Percentiles rank a stretch among this genome's conserved stretches.
Conservation (phyloP, 2,888 invertebrate species). For the Hydriomena furcata region DNA sequence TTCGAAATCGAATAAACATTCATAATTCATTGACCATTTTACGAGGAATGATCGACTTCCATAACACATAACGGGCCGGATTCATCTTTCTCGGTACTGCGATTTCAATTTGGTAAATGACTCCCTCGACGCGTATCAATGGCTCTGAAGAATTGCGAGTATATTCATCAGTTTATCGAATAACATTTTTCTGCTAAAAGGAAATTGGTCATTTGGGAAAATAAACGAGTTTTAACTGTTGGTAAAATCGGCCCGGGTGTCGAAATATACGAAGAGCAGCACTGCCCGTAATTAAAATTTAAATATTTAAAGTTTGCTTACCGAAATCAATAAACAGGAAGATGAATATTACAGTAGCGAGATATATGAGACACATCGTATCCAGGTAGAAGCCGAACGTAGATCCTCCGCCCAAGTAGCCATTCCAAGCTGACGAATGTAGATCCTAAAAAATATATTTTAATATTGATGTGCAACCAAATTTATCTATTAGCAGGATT, state of each 20-base stretch:
- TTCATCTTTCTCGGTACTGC: constrained; percentile 7
- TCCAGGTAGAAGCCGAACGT: constrained; percentile 87
- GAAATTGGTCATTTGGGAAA: constrained; percentile 6
- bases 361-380: constrained; percentile 85
- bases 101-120: constrained; percentile 9
- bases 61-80: background rate
- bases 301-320: constrained; percentile 35
- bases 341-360: constrained; percentile 85
- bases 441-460: constrained; percentile 72
- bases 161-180: constrained; percentile 7
- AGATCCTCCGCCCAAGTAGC: constrained; percentile 84
- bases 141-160: constrained; percentile 7
- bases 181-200: constrained; percentile 8
- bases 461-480: too few relatives aligned
- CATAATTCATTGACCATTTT: background rate
- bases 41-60: background rate
- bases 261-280: too few relatives aligned
- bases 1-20: background rate
- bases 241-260: too few relatives aligned
- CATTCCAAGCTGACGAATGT: constrained; percentile 87
- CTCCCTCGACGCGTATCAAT: constrained; percentile 6
- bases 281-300: too few relatives aligned
- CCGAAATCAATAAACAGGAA: constrained; percentile 82
- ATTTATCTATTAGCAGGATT: too few relatives aligned
- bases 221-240: background rate